Conservation (phyloP, 1,140 invertebrate genomes). For the Mesaphorura yosii region DNA sequence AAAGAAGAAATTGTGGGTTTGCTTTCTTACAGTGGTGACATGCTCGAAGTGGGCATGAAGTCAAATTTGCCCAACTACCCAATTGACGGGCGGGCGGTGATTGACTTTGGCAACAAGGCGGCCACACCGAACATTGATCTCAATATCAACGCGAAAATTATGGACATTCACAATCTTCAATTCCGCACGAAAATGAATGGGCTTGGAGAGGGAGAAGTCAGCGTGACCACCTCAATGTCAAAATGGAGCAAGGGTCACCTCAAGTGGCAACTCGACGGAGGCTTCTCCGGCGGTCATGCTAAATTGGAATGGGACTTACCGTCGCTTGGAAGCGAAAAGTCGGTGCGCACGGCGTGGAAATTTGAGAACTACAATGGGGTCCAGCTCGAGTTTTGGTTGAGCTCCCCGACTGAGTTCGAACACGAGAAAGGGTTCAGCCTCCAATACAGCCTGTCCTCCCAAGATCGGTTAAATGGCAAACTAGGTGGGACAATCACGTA, state of each 20-base stretch:
- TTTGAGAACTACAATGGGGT: slow-evolving; percentile 13
- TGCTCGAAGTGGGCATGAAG: background rate
- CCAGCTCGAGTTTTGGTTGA: slow-evolving; percentile 12
- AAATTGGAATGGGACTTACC: background rate
- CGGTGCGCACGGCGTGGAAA: slow-evolving; percentile 11
- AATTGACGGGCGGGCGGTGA: background rate
- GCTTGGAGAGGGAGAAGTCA: slow-evolving; percentile 4
- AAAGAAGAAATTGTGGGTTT: slow-evolving; percentile 10
- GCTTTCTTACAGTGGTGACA: background rate
- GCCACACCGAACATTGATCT: background rate
- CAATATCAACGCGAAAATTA: background rate
- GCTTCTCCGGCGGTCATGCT: background rate
- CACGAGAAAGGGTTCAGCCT: background rate
- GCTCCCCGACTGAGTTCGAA: background rate
- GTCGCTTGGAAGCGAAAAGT: slow-evolving; percentile 10
- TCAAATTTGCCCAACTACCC: slow-evolving; percentile 5
- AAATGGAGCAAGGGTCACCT: too few species aligned
- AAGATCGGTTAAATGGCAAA: background rate
- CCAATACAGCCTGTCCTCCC: background rate
- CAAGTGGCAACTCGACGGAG: slow-evolving; percentile 18
- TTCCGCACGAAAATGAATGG: slow-evolving; percentile 19
- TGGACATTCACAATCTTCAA: too few species aligned
- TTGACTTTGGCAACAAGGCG: background rate
- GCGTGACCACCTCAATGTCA: too few species aligned
- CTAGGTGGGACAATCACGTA: slow-evolving; percentile 4